Base-by-base conservation (phyloP, 1,140 invertebrate species). In the Tribolium madens region DNA sequence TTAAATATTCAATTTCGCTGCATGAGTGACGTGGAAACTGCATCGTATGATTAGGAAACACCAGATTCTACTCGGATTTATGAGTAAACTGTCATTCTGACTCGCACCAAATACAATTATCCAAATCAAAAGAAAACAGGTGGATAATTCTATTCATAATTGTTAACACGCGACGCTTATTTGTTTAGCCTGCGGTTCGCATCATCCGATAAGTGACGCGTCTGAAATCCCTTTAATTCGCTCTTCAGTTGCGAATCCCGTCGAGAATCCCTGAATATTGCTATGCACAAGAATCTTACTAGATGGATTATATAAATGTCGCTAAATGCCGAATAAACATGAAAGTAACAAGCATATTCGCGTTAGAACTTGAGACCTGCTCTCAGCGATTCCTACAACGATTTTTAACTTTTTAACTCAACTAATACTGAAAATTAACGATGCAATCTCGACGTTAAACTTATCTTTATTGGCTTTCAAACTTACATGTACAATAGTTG, bases 251-350 rank as follows among this genome's bases (percentile, higher is more conserved):
- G 52, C 18, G 15, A 14, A 15, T 57, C 52, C 14, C 17, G 52
- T 1, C 17, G 14, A 57, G 26, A 60, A 64, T 64, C 57, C 57
- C 52, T 26, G 52, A 57, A 21, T 12, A 33, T 64, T 12, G 9
- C 21, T 33, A 64, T 64, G 26, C 21, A 14, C 57, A 33, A 64
- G 57, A 64, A 36, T 64, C 9, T 33, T 26, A 33, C 21, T 64
- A 33, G 18, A 75, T 75, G 18, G 73, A 75, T 75, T 75, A 75
- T 5, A 47, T 18, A 64, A 75, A 14, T 75, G 73, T 75, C 53
- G 73, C 53, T 64, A 75, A 75, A 75, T 60, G 33, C 33, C 53
- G 60, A 21, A 75, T 75, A 75, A 75, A 75, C 73, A 75, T 33
- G 53, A 64, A 42, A 64, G 36, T 75, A 75, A 64, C 73, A 75